A percentile compares a stretch with the other conserved stretches of the same genome.
Conservation (phyloP, 2,113 vertebrate species). For the Anolis carolinensis region DNA sequence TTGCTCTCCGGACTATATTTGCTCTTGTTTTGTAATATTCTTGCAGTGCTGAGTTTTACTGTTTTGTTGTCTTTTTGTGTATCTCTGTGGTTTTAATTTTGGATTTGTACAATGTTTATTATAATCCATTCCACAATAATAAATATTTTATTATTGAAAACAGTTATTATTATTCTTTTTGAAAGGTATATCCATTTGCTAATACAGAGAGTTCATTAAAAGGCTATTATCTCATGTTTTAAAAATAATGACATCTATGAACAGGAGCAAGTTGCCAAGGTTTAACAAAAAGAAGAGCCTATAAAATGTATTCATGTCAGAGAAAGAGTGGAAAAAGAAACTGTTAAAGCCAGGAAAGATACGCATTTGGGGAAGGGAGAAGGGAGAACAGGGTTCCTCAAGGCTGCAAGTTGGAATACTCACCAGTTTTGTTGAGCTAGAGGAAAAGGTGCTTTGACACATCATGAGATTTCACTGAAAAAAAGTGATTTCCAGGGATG, state of each 20-base stretch:
- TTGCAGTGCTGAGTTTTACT: not conserved
- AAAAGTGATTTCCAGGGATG: too few species aligned
- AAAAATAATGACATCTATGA: not conserved
- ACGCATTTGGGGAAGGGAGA: not conserved
- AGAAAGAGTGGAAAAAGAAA: not conserved
- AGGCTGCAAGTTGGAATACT: too few species aligned
- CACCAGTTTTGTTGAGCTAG: too few species aligned
- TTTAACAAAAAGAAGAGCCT: not conserved
- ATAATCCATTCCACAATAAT: not conserved
- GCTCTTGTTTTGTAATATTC: not conserved
- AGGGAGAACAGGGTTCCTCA: too few species aligned
- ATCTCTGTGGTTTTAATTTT: not conserved
- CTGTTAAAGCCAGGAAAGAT: not conserved
- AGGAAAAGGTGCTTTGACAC: too few species aligned
- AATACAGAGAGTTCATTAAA: not conserved
- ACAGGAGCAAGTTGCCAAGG: not conserved
- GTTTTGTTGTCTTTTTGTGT: not conserved
- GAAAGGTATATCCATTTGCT: not conserved
- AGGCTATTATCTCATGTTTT: not conserved
- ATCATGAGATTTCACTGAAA: too few species aligned
- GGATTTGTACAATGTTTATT: not conserved
- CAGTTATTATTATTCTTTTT: not conserved
- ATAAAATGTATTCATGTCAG: not conserved
- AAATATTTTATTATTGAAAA: slow-evolving; percentile 4
- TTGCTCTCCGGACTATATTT: not conserved